Evolutionary conservation across 2,888 invertebrate genomes (phyloP).

Genomic region (Nebria brevicollis): DNA sequence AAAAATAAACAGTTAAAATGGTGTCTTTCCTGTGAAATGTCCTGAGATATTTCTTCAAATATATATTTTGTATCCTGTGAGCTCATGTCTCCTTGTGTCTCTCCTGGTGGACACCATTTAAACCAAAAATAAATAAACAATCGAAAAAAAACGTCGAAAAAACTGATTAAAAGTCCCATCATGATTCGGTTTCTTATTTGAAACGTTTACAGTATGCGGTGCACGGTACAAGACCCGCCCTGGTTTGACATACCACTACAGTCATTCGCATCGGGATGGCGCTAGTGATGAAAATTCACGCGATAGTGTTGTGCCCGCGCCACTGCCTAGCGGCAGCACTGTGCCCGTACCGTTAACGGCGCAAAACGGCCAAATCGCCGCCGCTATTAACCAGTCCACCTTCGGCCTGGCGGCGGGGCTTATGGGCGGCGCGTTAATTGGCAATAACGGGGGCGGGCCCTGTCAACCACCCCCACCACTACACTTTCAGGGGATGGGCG

Average conservation of each 20-base stretch:
- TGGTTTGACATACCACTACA: constrained; percentile 95
- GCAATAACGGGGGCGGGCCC: constrained; percentile 50
- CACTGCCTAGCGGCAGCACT: constrained; percentile 56
- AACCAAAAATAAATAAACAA: background rate
- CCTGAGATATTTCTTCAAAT: too few relatives aligned
- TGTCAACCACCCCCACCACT: constrained; percentile 53
- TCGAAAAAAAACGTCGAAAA: background rate
- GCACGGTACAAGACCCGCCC: constrained; percentile 97
- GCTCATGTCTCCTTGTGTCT: background rate
- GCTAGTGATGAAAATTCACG: constrained; percentile 64
- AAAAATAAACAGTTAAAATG: background rate
- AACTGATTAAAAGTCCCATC: constrained; percentile 55
- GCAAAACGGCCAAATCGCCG: background rate
- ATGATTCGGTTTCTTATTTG: constrained; percentile 50
- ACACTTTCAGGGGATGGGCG: constrained; percentile 49
- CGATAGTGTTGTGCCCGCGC: constrained; percentile 55
- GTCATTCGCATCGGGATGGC: constrained; percentile 84
- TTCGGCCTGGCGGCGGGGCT: constrained; percentile 48
- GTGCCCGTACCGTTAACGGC: background rate
- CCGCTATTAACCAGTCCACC: constrained; percentile 58
- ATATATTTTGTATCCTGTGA: too few relatives aligned
- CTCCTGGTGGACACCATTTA: background rate
- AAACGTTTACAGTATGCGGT: constrained; percentile 82
- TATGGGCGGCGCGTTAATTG: constrained; percentile 12
- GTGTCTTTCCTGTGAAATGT: background rate